These are phyloP conservation scores for Trichoplusia ni DNA, from an alignment of 1,140 invertebrate species.

Conservation along the genomic window DNA sequence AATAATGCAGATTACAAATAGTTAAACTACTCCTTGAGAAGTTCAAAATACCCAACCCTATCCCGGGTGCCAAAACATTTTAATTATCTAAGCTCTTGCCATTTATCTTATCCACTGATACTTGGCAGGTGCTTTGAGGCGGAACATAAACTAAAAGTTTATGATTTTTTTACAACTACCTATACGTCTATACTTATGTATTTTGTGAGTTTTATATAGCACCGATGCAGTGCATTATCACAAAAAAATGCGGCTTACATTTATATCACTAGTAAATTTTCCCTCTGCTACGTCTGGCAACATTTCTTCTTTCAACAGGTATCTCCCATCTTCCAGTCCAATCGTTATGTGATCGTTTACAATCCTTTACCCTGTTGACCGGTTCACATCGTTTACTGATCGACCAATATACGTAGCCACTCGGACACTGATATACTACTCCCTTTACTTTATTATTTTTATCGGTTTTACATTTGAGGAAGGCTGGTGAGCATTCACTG, in stretches of 20 bases:
- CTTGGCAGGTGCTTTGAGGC: too few relatives aligned
- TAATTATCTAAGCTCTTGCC: too few relatives aligned
- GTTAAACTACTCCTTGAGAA: too few relatives aligned
- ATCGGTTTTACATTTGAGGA: conserved; percentile 87
- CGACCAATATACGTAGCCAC: conserved; percentile 88
- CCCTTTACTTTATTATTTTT: conserved; percentile 83
- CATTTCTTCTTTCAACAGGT: conserved; percentile 79
- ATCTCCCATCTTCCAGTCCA: conserved; percentile 79
- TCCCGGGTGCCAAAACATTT: too few relatives aligned
- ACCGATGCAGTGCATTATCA: conserved; percentile 9
- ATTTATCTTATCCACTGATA: too few relatives aligned
- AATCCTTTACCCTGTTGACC: conserved; percentile 82
- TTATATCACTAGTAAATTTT: neutral
- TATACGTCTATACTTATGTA: neutral
- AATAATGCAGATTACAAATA: too few relatives aligned
- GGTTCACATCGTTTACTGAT: conserved; percentile 89
- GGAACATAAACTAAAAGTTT: too few relatives aligned
- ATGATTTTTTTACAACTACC: too few relatives aligned
- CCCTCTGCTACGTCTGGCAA: conserved; percentile 45
- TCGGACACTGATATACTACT: conserved; percentile 88
- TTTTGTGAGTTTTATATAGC: neutral
- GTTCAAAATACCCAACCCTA: too few relatives aligned
- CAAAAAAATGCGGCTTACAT: neutral
- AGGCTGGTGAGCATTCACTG: conserved; percentile 85
- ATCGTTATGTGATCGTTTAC: conserved; percentile 69